Conservation (phyloP, 1,140 invertebrate species). For the Vanessa atalanta region DNA sequence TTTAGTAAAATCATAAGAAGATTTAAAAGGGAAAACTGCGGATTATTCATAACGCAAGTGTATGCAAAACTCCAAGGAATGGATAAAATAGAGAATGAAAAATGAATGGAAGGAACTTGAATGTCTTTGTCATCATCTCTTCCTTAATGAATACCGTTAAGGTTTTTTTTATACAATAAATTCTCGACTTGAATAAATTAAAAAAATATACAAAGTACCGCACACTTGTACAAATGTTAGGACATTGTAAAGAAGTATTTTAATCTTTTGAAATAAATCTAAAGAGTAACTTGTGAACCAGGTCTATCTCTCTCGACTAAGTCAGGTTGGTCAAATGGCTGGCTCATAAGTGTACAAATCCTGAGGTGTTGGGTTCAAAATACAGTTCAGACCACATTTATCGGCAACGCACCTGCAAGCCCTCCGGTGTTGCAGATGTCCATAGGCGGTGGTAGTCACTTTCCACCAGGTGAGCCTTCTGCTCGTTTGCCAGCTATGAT, state of each 20-base stretch:
- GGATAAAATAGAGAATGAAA: constrained; percentile 16
- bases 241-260: background rate
- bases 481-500: too few species aligned
- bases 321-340: too few species aligned
- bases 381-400: too few species aligned
- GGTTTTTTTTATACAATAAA: background rate
- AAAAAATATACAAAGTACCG: background rate
- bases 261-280: too few species aligned
- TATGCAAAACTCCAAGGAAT: constrained; percentile 9
- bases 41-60: constrained; percentile 24
- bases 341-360: too few species aligned
- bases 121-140: constrained; percentile 7
- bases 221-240: background rate
- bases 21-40: constrained; percentile 7
- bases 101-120: constrained; percentile 7
- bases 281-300: too few species aligned
- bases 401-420: too few species aligned
- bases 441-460: too few species aligned
- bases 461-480: too few species aligned
- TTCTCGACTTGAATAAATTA: background rate
- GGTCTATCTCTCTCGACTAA: too few species aligned
- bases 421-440: too few species aligned
- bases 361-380: too few species aligned
- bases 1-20: background rate
- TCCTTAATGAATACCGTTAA: constrained; percentile 7